Percentiles rank a stretch among this genome's conserved stretches.
Conservation (phyloP, 2,888 invertebrate genomes). For the Amiota communis region DNA sequence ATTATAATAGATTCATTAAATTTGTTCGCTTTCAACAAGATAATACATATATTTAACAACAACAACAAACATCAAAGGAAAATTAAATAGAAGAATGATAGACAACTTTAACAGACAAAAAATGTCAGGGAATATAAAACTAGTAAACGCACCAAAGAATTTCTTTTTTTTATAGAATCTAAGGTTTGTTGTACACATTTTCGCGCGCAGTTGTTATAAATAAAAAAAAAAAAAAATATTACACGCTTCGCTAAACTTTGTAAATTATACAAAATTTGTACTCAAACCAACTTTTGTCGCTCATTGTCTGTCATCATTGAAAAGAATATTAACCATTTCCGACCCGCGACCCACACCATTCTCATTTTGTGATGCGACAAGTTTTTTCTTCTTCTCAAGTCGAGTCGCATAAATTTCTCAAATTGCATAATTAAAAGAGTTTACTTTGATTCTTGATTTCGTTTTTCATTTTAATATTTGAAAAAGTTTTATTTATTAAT, state of each 20-base stretch:
- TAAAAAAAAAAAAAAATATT: too few relatives aligned
- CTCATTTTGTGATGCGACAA: too few relatives aligned
- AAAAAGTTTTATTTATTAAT: not conserved
- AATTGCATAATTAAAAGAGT: slow-evolving; percentile 20
- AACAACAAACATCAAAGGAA: not conserved
- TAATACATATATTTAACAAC: not conserved
- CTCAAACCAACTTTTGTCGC: not conserved
- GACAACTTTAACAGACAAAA: not conserved
- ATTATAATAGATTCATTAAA: slow-evolving; percentile 11
- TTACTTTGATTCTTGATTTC: slow-evolving; percentile 18
- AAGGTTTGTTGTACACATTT: too few relatives aligned
- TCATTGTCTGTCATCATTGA: not conserved
- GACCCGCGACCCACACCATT: too few relatives aligned
- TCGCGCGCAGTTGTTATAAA: too few relatives aligned
- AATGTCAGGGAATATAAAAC: not conserved
- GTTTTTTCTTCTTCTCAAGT: too few relatives aligned
- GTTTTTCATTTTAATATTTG: slow-evolving; percentile 22
- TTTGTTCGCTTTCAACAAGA: not conserved
- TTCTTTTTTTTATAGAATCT: not conserved
- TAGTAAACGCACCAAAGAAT: not conserved
- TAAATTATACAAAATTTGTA: not conserved
- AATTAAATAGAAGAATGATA: not conserved
- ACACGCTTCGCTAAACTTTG: not conserved
- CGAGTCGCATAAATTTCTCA: not conserved
- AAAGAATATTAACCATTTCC: too few relatives aligned